Evolutionary conservation across 1,140 invertebrate genomes (phyloP).

Genomic region (Drosophila nigromelanica): DNA sequence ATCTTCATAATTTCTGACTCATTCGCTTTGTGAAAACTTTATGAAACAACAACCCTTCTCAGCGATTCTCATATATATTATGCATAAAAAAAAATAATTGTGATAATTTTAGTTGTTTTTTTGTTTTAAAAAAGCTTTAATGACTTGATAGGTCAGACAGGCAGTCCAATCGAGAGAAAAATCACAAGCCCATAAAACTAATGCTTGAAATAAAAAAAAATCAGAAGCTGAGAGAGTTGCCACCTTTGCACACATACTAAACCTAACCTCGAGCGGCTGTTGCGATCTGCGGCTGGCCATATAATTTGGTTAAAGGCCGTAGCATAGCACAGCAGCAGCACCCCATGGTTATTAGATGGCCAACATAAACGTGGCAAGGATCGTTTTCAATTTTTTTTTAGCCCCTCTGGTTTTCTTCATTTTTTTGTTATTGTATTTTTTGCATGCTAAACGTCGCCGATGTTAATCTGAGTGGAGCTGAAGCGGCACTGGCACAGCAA

Average conservation of each 20-base stretch:
- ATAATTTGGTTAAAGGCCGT: conserved; percentile 78
- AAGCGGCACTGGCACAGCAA: conserved; percentile 52
- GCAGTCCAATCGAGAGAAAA: not conserved
- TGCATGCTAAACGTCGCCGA: conserved; percentile 75
- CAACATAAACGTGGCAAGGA: conserved; percentile 58
- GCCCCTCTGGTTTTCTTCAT: conserved; percentile 4
- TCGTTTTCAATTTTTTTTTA: conserved; percentile 23
- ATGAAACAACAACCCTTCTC: too few relatives aligned
- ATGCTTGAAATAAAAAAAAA: conserved; percentile 15
- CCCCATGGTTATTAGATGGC: conserved; percentile 80
- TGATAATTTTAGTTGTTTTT: conserved; percentile 11
- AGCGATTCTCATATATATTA: too few relatives aligned
- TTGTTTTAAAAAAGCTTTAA: not conserved
- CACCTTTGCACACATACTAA: conserved; percentile 29
- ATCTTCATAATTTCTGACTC: too few relatives aligned
- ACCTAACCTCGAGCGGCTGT: conserved; percentile 38
- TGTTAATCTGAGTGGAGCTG: conserved; percentile 68
- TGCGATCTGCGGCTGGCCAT: conserved; percentile 52
- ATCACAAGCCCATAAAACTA: conserved; percentile 32
- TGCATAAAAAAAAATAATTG: conserved; percentile 4
- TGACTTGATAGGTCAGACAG: conserved; percentile 2
- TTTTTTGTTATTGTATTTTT: conserved; percentile 42
- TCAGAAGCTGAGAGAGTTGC: conserved; percentile 32
- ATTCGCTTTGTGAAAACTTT: too few relatives aligned
- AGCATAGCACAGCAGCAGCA: conserved; percentile 33